Evolutionary conservation across 1,140 invertebrate species (phyloP), one percentile per base, ranked within the genome.

Genomic region (Cydia strobilella): DNA sequence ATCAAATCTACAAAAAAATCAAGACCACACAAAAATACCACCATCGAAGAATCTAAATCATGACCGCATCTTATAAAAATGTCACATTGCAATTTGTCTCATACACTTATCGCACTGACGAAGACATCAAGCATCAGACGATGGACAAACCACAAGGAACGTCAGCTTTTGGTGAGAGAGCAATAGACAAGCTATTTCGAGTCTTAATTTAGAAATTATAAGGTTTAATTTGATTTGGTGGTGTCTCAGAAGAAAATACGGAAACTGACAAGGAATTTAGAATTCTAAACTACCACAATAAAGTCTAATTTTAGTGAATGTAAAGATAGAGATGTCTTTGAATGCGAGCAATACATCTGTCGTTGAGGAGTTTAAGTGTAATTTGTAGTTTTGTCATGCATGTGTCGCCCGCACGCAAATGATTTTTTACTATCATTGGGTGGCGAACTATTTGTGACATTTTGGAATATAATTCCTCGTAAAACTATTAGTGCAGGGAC

Each of bases 31-130:
- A 59, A 59, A 59, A 23, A 59, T 59, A 59, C 54, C 54, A 59
- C 54, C 54, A 23, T 23, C 54, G 54, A 59, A 20, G 54, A 59
- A 59, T 23, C 54, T 59, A 59, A 59, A 59, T 59, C 54, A 59
- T 59, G 54, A 23, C 54, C 54, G 54, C 54, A 59, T 59, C 54
- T 59, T 59, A 59, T 59, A 23, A 59, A 59, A 59, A 20, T 59
- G 54, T 59, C 54, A 59, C 54, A 59, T 59, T 59, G 54, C 54
- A 23, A 59, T 59, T 59, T 59, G 54, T 59, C 54, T 59, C 54
- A 23, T 59, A 59, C 45, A 48, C 54, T 59, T 59, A 59, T 59
- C 20, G 54, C 20, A 59, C 54, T 59, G 54, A 59, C 18, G 54
- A 59, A 59, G 54, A 59, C 54, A 59, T 23, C 48, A 3, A 59